A percentile compares a stretch with the other conserved stretches of the same genome.
Conservation (phyloP, 1,140 invertebrate species). For the Drosophila subpulchrella region DNA sequence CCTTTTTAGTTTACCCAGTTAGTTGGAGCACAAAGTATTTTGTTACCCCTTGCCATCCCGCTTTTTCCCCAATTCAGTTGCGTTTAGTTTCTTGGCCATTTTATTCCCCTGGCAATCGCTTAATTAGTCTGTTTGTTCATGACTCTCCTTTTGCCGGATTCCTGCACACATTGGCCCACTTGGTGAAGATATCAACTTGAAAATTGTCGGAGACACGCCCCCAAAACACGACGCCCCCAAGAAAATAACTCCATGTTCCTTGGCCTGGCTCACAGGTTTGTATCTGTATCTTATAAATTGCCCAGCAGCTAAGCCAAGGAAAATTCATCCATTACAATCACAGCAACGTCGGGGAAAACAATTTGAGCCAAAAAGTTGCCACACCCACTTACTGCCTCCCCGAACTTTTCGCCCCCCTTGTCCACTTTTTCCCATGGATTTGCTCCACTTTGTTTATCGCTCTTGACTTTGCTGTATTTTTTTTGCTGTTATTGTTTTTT, state of each 20-base stretch:
- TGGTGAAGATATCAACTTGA: conserved; percentile 62
- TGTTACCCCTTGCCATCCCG: not conserved
- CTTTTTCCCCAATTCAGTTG: conserved; percentile 8
- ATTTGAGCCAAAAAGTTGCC: conserved; percentile 46
- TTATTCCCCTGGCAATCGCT: conserved; percentile 33
- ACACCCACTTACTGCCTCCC: conserved; percentile 29
- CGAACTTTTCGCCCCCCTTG: not conserved
- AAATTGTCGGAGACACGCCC: conserved; percentile 51
- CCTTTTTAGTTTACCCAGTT: conserved; percentile 21
- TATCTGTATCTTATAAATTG: conserved; percentile 38
- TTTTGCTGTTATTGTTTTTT: conserved; percentile 35
- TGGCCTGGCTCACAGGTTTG: conserved; percentile 11
- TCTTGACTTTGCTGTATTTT: conserved; percentile 60
- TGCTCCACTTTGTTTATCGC: conserved; percentile 52
- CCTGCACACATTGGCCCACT: conserved; percentile 25
- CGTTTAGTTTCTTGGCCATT: conserved; percentile 19
- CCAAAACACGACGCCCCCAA: conserved; percentile 44
- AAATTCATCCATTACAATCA: conserved; percentile 52
- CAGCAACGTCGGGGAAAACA: conserved; percentile 49
- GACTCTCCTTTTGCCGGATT: conserved; percentile 25
- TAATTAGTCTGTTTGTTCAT: conserved; percentile 42
- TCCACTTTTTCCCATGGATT: conserved; percentile 2
- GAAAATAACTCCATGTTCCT: conserved; percentile 29
- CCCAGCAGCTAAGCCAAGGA: conserved; percentile 43
- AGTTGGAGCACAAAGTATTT: conserved; percentile 11